Evolutionary conservation across 2,797 vertebrate genomes (phyloP).

Genomic region (Rachycentron canadum): DNA sequence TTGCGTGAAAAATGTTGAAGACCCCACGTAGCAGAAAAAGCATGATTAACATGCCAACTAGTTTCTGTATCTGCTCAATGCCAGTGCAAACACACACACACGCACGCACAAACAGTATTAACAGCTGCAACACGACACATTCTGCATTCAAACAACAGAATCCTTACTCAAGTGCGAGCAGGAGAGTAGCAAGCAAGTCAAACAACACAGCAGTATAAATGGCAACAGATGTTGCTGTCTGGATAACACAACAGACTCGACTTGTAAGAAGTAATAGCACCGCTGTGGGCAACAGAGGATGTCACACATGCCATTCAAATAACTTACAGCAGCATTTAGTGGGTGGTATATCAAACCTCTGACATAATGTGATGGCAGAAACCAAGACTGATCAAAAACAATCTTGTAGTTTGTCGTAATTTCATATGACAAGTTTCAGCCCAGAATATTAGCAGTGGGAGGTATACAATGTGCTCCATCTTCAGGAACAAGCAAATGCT

Average conservation of each 20-base stretch:
- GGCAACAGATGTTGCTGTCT: constrained; percentile 66
- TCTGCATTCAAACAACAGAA: constrained; percentile 64
- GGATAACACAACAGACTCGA: constrained; percentile 55
- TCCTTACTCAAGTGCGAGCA: constrained; percentile 56
- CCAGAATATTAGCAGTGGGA: constrained; percentile 38
- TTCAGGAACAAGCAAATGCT: constrained; percentile 34
- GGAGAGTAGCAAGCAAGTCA: constrained; percentile 45
- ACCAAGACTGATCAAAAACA: constrained; percentile 54
- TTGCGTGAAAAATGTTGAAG: constrained; percentile 10
- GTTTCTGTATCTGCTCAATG: not conserved
- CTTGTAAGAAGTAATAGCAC: constrained; percentile 51
- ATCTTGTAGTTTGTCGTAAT: constrained; percentile 40
- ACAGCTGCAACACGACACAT: constrained; percentile 44
- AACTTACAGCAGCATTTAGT: constrained; percentile 66
- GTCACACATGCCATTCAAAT: constrained; percentile 64
- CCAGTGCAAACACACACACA: not conserved
- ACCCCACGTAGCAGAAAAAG: constrained; percentile 21
- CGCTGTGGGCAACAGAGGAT: constrained; percentile 54
- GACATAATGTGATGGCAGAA: constrained; percentile 53
- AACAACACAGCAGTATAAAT: constrained; percentile 48
- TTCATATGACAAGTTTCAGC: constrained; percentile 34
- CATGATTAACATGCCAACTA: constrained; percentile 3
- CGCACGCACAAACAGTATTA: constrained; percentile 23
- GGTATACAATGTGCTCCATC: constrained; percentile 27
- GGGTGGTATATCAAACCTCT: constrained; percentile 54